Conservation (phyloP, 1,140 invertebrate genomes). For the Aphelenchoides avenae region DNA sequence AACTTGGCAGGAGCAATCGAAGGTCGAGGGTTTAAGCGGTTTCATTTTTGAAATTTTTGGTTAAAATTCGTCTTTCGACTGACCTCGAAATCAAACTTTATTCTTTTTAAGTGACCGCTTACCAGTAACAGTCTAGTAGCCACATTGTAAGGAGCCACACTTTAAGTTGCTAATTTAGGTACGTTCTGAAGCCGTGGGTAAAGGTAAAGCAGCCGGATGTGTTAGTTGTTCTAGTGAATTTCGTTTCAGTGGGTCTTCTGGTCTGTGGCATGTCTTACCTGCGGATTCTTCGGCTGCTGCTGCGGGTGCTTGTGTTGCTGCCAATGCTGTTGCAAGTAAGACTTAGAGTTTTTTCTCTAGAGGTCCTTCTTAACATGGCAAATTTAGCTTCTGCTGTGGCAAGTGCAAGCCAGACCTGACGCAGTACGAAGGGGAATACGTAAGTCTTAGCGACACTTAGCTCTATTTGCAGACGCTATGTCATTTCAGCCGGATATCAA, state of each 20-base stretch:
- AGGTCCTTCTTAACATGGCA: too few species aligned
- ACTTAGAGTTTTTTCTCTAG: conserved; percentile 19
- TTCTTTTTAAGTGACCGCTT: too few species aligned
- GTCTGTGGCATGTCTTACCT: conserved; percentile 35
- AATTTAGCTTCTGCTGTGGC: conserved; percentile 51
- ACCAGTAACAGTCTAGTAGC: too few species aligned
- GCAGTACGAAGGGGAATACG: conserved; percentile 39
- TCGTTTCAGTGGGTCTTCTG: conserved; percentile 49
- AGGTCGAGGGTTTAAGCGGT: too few species aligned
- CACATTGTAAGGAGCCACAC: too few species aligned
- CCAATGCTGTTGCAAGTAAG: conserved; percentile 18
- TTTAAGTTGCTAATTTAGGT: conserved; percentile 60
- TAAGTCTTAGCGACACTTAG: too few species aligned
- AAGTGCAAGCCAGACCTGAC: conserved; percentile 37
- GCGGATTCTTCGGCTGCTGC: conserved; percentile 50
- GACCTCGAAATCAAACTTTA: too few species aligned
- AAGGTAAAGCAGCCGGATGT: conserved; percentile 40
- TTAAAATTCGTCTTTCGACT: too few species aligned
- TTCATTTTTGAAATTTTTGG: too few species aligned
- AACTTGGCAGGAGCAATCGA: too few species aligned
- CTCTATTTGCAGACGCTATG: too few species aligned
- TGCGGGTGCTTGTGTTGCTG: conserved; percentile 52
- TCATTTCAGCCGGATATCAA: too few species aligned
- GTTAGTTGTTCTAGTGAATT: conserved; percentile 11
- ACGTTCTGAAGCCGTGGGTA: conserved; percentile 58